phyloP scores from a whole-genome alignment of 2,113 vertebrate species.

The Cololabis saira region DNA sequence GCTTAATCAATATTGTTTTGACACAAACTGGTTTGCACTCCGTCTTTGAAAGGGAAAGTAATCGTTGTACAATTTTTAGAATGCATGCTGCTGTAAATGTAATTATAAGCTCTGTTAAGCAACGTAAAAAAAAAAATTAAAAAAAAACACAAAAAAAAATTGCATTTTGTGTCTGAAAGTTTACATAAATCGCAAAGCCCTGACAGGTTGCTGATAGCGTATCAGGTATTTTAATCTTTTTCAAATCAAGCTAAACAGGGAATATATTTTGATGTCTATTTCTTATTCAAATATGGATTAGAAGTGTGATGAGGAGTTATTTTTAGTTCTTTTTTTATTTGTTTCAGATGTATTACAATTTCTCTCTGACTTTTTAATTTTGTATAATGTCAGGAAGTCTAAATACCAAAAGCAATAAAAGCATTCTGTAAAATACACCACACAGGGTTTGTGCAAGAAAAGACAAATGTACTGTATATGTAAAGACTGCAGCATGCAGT shows the following conservation, averaged over 20 bases:
- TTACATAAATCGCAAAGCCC: conserved; percentile 37
- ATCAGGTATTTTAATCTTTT: conserved; percentile 11
- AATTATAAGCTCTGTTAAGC: conserved; percentile 46
- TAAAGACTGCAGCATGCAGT: conserved; percentile 29
- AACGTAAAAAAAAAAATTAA: neutral
- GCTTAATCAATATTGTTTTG: conserved; percentile 71
- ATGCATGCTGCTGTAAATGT: conserved; percentile 72
- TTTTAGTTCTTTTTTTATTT: conserved; percentile 1
- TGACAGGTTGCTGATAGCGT: conserved; percentile 7
- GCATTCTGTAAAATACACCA: conserved; percentile 13
- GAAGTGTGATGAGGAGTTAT: conserved; percentile 4
- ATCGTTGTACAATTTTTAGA: conserved; percentile 73
- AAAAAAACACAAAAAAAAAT: neutral
- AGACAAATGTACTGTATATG: conserved; percentile 26
- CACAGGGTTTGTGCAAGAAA: conserved; percentile 8
- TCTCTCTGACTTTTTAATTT: conserved; percentile 6
- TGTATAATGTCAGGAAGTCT: conserved; percentile 13
- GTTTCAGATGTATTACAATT: neutral
- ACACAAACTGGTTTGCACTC: conserved; percentile 76
- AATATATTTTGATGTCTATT: conserved; percentile 45
- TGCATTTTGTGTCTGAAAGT: conserved; percentile 36
- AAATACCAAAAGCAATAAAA: conserved; percentile 36
- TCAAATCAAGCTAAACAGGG: conserved; percentile 7
- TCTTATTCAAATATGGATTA: conserved; percentile 20
- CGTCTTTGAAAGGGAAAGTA: conserved; percentile 67